These are phyloP conservation scores for Drosophila histrio DNA, from an alignment of 2,888 invertebrate species.

Conservation along the genomic window DNA sequence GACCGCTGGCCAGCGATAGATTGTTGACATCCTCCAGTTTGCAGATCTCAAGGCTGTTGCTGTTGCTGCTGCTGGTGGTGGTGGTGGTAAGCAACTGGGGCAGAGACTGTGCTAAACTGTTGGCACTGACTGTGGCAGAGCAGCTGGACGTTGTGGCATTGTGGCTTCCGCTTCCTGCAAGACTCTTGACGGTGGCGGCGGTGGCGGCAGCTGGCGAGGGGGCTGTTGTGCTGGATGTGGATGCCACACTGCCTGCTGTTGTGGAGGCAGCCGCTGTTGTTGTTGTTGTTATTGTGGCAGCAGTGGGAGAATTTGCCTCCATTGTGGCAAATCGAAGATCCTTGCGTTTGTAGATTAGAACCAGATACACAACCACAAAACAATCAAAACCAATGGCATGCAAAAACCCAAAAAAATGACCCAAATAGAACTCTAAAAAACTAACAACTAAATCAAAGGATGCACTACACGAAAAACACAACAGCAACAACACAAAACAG, in stretches of 20 bases:
- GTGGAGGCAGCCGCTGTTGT: conserved; percentile 35
- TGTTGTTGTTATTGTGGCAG: conserved; percentile 39
- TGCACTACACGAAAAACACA: conserved; percentile 19
- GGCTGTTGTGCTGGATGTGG: conserved; percentile 24
- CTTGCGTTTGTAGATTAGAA: conserved; percentile 31
- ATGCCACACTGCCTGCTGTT: conserved; percentile 11
- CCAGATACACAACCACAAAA: conserved; percentile 53
- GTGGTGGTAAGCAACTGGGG: conserved; percentile 23
- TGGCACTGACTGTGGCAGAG: conserved; percentile 36
- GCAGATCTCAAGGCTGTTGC: conserved; percentile 54
- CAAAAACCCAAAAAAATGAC: conserved; percentile 47
- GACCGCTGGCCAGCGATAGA: conserved; percentile 75
- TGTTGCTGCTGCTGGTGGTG: conserved; percentile 52
- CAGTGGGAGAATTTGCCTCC: conserved; percentile 54
- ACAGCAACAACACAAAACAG: conserved; percentile 4
- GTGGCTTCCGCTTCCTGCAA: conserved; percentile 56
- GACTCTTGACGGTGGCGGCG: conserved; percentile 49
- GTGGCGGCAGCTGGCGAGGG: conserved; percentile 41
- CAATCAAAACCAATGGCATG: conserved; percentile 63
- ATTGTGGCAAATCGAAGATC: conserved; percentile 21
- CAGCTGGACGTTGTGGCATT: conserved; percentile 50
- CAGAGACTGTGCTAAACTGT: conserved; percentile 41
- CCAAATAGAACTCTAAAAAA: conserved; percentile 20
- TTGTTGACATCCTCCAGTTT: conserved; percentile 79
- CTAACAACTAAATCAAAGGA: conserved; percentile 22